Conservation (phyloP, 2,113 vertebrate species). For the Calyptommatus sinebrachiatus region DNA sequence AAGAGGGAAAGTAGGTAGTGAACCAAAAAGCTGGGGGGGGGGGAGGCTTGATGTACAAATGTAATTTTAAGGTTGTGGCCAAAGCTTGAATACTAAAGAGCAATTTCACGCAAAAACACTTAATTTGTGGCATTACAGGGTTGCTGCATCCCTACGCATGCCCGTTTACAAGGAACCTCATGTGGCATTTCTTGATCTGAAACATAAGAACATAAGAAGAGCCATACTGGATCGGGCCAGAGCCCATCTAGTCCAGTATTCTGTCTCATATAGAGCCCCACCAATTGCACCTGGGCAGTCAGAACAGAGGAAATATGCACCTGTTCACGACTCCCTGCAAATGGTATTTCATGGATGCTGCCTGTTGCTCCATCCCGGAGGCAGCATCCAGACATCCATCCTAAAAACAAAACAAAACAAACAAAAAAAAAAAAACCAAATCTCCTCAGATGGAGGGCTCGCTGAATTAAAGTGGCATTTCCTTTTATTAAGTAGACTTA, state of each 20-base stretch:
- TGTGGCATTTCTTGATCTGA: background rate
- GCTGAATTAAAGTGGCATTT: background rate
- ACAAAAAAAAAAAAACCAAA: no score
- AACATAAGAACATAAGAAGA: no score
- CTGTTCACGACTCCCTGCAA: no score
- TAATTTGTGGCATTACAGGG: background rate
- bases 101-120: background rate
- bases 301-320: no score
- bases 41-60: background rate
- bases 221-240: no score
- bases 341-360: no score
- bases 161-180: background rate
- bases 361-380: no score
- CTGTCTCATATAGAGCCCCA: no score
- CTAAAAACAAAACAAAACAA: no score
- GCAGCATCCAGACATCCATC: no score
- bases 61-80: background rate
- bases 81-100: background rate
- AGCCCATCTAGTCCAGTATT: no score
- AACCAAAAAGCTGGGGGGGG: background rate
- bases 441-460: background rate
- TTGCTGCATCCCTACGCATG: background rate
- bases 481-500: background rate
- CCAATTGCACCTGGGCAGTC: no score
- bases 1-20: slow-evolving; percentile 30